phyloP scores from a whole-genome alignment of 2,113 vertebrate species.

The Microtus montanus region DNA sequence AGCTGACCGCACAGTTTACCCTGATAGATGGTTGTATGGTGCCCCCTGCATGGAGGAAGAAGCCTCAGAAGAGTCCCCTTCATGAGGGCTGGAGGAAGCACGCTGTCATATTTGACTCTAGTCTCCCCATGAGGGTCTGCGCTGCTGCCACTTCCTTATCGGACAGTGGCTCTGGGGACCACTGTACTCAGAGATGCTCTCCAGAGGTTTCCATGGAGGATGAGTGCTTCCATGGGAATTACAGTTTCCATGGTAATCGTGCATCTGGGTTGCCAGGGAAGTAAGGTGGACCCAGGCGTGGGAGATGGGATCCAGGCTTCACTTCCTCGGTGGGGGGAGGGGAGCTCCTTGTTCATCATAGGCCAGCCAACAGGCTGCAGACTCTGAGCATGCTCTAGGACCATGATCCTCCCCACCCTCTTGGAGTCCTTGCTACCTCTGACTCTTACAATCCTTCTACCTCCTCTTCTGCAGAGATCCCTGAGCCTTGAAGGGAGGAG shows the following conservation, averaged over 20 bases:
- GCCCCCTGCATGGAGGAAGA: neutral
- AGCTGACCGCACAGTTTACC: too few species aligned
- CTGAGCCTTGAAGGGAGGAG: neutral
- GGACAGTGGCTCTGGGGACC: neutral
- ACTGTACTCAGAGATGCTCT: neutral
- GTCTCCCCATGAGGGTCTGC: too few species aligned
- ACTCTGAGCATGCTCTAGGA: fast-evolving
- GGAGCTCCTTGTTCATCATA: neutral
- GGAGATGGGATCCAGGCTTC: neutral
- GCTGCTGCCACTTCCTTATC: too few species aligned
- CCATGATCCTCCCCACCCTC: neutral
- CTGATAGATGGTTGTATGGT: fast-evolving
- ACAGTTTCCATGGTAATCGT: neutral
- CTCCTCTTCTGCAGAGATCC: neutral
- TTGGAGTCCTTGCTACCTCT: too few species aligned
- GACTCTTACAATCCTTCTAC: neutral
- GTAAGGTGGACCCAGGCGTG: neutral
- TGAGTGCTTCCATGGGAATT: neutral
- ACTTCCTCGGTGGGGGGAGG: too few species aligned
- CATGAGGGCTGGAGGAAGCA: neutral
- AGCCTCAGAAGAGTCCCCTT: neutral
- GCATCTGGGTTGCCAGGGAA: too few species aligned
- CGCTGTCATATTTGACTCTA: neutral
- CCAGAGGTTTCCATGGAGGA: neutral
- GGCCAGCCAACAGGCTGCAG: neutral